A percentile compares a stretch with the other conserved stretches of the same genome.
phyloP scores from a whole-genome alignment of 2,888 invertebrate species.

The Melanophora roralis region DNA sequence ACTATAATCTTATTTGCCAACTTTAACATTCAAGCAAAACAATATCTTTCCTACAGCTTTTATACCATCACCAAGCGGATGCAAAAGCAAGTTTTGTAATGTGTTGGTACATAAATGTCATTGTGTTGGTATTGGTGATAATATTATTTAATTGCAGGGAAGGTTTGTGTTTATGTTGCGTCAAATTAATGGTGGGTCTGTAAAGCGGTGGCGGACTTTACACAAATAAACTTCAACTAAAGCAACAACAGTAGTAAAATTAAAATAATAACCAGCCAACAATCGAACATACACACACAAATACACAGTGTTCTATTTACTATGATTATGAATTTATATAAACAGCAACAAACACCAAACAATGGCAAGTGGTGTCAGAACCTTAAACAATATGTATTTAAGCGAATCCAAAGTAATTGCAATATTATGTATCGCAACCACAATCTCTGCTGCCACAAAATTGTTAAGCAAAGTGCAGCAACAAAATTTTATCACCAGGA shows the following conservation, averaged over 20 bases:
- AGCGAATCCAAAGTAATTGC: conserved; percentile 46
- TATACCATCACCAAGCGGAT: conserved; percentile 30
- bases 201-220: not conserved
- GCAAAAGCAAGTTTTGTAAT: not conserved
- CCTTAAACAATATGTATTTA: conserved; percentile 44
- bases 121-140: not conserved
- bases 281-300: not conserved
- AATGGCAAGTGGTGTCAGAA: conserved; percentile 19
- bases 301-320: no score
- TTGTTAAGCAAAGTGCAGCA: conserved; percentile 22
- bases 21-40: conserved; percentile 39
- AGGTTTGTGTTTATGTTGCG: not conserved
- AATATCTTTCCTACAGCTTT: conserved; percentile 34
- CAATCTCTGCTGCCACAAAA: conserved; percentile 30
- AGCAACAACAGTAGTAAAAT: not conserved
- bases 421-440: conserved; percentile 33
- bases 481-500: conserved; percentile 11
- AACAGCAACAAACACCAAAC: conserved; percentile 42
- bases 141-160: not conserved
- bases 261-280: not conserved
- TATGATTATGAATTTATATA: conserved; percentile 29
- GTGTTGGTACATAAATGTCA: not conserved
- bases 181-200: not conserved
- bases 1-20: conserved; percentile 53
- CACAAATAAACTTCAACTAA: conserved; percentile 11